Evolutionary conservation across 2,113 vertebrate genomes (phyloP).

Genomic region (Sitta europaea): DNA sequence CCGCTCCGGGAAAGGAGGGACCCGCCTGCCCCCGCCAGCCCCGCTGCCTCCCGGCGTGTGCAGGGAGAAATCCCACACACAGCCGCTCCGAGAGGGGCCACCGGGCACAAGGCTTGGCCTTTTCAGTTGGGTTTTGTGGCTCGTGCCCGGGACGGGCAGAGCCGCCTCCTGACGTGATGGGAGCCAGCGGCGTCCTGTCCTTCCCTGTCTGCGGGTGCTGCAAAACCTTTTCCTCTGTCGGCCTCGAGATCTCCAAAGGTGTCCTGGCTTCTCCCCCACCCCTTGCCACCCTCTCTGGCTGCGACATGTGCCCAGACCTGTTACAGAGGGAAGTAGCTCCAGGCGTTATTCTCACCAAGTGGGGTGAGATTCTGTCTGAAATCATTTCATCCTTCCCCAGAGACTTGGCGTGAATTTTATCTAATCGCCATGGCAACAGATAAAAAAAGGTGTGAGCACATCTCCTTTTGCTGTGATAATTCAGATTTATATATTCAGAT

Average conservation of each 20-base stretch:
- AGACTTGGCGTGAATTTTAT: conserved; percentile 86
- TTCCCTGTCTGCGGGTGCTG: background rate
- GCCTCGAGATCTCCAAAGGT: background rate
- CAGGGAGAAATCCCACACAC: accelerated
- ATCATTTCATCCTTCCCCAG: conserved; percentile 82
- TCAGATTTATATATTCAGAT: conserved; percentile 89
- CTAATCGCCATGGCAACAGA: conserved; percentile 87
- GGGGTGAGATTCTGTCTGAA: conserved; percentile 82
- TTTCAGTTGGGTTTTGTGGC: background rate
- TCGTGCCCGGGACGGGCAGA: background rate
- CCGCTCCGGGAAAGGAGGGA: accelerated
- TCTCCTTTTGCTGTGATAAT: conserved; percentile 84
- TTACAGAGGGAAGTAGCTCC: conserved; percentile 64
- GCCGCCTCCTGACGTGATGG: background rate
- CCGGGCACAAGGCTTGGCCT: background rate
- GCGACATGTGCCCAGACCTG: conserved; percentile 66
- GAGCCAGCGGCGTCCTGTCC: background rate
- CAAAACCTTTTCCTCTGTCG: background rate
- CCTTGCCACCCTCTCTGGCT: conserved; percentile 8
- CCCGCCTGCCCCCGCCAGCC: background rate
- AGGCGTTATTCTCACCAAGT: conserved; percentile 67
- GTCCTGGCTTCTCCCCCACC: conserved; percentile 23
- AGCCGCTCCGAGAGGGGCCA: accelerated
- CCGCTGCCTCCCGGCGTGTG: accelerated
- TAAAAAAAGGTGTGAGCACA: conserved; percentile 83